Evolutionary conservation across 2,888 invertebrate species (phyloP).

Genomic region (Diarsia dahlii): DNA sequence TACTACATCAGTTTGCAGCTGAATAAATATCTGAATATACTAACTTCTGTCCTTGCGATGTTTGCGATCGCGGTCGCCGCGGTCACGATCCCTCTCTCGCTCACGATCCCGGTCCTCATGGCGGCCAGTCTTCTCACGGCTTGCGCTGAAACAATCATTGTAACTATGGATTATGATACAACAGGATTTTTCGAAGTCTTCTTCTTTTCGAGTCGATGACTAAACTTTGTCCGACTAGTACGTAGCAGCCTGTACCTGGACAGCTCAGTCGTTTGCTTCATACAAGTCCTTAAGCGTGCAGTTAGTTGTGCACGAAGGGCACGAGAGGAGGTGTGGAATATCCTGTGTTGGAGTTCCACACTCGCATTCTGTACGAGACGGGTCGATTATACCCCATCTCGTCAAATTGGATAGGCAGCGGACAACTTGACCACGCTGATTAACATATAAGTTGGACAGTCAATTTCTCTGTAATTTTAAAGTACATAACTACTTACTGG

Average conservation of each 20-base stretch:
- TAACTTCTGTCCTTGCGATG: constrained; percentile 86
- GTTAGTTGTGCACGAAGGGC: no score
- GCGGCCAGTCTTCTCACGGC: constrained; percentile 73
- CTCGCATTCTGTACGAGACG: no score
- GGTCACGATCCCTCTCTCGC: constrained; percentile 79
- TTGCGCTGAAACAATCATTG: constrained; percentile 62
- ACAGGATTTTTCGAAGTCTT: not conserved
- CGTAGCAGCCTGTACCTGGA: no score
- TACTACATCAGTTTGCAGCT: not conserved
- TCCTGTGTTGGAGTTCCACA: no score
- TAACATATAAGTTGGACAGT: not conserved
- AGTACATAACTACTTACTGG: constrained; percentile 44
- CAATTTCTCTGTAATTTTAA: not conserved
- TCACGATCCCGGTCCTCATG: constrained; percentile 74
- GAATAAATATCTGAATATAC: constrained; percentile 50
- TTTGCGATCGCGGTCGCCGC: constrained; percentile 84
- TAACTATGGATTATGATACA: not conserved
- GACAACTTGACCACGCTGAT: no score
- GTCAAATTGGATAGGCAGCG: no score
- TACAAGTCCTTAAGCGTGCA: no score
- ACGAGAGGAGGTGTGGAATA: no score
- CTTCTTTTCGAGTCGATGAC: no score
- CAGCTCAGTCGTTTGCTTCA: no score
- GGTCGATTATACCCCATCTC: no score
- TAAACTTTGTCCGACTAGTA: no score